Evolutionary conservation across 2,797 vertebrate genomes (phyloP).

Genomic region (Neosilurus mollespiculum): DNA sequence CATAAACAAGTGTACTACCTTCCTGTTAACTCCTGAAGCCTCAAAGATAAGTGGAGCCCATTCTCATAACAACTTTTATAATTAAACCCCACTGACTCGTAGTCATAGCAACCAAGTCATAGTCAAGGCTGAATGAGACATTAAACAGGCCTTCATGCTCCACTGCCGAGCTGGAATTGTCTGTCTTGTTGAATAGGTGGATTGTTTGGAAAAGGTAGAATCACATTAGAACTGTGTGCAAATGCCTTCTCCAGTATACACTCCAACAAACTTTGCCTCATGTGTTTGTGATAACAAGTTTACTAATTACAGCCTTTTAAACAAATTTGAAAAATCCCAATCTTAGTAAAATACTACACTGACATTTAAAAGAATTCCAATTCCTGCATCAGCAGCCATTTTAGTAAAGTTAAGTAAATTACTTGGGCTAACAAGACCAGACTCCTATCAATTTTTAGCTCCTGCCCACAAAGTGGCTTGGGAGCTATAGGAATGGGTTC

Average conservation of each 20-base stretch:
- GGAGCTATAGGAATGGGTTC: too few relatives aligned
- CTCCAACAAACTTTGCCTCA: not conserved
- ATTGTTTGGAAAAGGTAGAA: not conserved
- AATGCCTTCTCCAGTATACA: not conserved
- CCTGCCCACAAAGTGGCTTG: too few relatives aligned
- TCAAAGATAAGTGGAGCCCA: not conserved
- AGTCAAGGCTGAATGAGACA: constrained; percentile 18
- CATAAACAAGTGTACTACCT: constrained; percentile 5
- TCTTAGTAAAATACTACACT: not conserved
- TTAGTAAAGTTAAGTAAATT: too few relatives aligned
- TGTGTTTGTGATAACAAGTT: not conserved
- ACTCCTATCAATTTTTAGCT: too few relatives aligned
- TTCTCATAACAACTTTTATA: constrained; percentile 15
- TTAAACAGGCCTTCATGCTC: constrained; percentile 23
- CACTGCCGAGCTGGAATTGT: not conserved
- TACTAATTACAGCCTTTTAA: not conserved
- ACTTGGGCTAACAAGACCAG: too few relatives aligned
- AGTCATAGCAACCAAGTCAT: constrained; percentile 21
- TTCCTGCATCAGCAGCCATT: not conserved
- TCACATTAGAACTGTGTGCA: not conserved
- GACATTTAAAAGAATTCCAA: not conserved
- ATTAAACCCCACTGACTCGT: constrained; percentile 16
- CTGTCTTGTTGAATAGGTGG: not conserved
- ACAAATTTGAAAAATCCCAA: not conserved
- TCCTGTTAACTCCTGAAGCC: not conserved